Evolutionary conservation across 2,113 vertebrate species (phyloP).

Genomic region (Erinaceus europaeus): DNA sequence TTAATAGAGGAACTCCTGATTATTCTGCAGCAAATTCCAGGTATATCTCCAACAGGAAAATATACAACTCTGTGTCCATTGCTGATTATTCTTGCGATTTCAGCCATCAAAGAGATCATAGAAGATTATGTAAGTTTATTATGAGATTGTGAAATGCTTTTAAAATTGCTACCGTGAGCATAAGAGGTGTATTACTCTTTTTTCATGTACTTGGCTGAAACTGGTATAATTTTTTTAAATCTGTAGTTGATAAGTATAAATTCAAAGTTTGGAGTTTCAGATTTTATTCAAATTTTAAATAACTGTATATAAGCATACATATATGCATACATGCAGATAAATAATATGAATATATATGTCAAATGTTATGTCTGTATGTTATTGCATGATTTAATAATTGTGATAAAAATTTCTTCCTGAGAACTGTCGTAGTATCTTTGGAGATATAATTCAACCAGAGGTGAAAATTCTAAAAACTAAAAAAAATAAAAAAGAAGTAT

Average conservation of each 20-base stretch:
- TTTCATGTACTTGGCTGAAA: neutral
- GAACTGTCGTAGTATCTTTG: neutral
- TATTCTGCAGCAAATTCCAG: conserved; percentile 95
- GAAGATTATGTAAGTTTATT: conserved; percentile 96
- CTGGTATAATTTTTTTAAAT: neutral
- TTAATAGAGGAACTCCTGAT: conserved; percentile 26
- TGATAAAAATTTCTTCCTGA: neutral
- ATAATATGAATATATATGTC: too few species aligned
- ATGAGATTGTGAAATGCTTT: neutral
- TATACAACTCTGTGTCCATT: conserved; percentile 98
- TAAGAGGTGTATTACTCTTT: neutral
- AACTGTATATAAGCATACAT: too few species aligned
- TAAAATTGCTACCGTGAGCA: neutral
- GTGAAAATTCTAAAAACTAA: neutral
- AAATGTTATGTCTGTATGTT: too few species aligned
- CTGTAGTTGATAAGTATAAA: neutral
- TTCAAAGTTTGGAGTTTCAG: neutral
- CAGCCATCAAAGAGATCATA: conserved; percentile 99
- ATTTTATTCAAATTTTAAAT: neutral
- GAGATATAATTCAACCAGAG: neutral
- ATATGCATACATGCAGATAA: neutral
- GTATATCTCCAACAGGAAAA: conserved; percentile 98
- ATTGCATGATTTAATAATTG: too few species aligned
- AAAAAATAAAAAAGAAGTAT: too few species aligned
- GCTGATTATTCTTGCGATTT: conserved; percentile 97